Percentiles rank a stretch among this genome's conserved stretches.
Conservation (phyloP, 2,113 vertebrate species). For the Nipponia nippon region DNA sequence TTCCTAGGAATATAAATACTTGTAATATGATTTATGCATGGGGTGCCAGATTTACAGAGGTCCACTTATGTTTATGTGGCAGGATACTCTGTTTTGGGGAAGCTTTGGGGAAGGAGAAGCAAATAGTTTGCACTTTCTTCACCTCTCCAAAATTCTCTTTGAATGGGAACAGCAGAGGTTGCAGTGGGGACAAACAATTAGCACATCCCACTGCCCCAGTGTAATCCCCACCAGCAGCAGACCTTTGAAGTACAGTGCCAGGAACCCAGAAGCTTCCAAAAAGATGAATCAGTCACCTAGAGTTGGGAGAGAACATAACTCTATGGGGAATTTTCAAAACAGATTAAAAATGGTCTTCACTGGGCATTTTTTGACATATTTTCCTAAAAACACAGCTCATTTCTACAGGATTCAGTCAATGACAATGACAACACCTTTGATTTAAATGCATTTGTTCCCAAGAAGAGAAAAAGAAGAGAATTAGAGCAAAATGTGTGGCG, state of each 20-base stretch:
- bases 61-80: background rate
- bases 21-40: background rate
- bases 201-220: background rate
- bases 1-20: constrained; percentile 19
- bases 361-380: background rate
- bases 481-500: background rate
- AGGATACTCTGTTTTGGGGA: background rate
- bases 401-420: background rate
- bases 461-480: background rate
- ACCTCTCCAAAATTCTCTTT: background rate
- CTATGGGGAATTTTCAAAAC: background rate
- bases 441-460: background rate
- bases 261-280: background rate
- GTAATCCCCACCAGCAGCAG: background rate
- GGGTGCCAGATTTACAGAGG: background rate
- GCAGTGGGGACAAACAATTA: background rate
- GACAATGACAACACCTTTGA: background rate
- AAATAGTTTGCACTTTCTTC: background rate
- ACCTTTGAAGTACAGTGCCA: background rate
- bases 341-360: background rate
- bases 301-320: background rate
- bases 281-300: background rate
- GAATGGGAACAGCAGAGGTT: background rate
- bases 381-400: background rate
- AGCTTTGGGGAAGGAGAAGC: background rate